Percentiles rank a stretch among this genome's conserved stretches.
These are phyloP conservation scores for Empidonax alnorum DNA, from an alignment of 2,113 vertebrate species.

Conservation along the genomic window DNA sequence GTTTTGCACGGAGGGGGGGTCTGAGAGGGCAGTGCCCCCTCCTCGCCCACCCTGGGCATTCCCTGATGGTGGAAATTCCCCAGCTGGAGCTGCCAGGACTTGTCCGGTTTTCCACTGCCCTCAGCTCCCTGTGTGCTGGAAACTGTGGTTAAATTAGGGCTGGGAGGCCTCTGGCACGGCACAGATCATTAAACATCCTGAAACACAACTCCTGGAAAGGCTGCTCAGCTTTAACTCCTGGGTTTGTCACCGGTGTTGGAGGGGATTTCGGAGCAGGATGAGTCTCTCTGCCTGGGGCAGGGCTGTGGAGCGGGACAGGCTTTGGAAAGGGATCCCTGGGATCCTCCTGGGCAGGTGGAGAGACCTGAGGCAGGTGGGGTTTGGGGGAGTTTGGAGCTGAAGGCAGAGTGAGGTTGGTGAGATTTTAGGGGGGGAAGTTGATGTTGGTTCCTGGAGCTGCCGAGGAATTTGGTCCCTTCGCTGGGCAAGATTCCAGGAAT, in stretches of 20 bases:
- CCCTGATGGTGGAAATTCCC: background rate
- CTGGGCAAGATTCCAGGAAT: too few species aligned
- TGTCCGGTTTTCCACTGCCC: background rate
- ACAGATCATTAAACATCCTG: slow-evolving; percentile 52
- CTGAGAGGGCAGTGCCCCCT: fast-evolving
- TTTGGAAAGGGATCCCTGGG: background rate
- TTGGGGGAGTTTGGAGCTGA: background rate
- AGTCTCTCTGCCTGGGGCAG: fast-evolving
- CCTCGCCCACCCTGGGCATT: background rate
- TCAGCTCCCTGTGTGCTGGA: background rate
- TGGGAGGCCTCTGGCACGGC: slow-evolving; percentile 17
- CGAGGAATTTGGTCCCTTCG: background rate
- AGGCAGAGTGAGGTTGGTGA: background rate
- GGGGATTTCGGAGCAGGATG: slow-evolving; percentile 1
- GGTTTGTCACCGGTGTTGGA: slow-evolving; percentile 22
- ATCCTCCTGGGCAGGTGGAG: background rate
- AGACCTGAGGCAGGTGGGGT: background rate
- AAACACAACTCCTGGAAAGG: slow-evolving; percentile 38
- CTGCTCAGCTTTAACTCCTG: background rate
- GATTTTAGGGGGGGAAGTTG: background rate
- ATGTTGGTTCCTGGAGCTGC: too few species aligned
- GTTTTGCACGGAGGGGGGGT: background rate
- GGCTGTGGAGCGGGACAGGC: background rate
- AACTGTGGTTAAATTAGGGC: slow-evolving; percentile 53
- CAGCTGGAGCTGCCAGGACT: background rate